These are phyloP conservation scores for Lithodes maja DNA, from an alignment of 2,888 invertebrate species.

Conservation along the genomic window DNA sequence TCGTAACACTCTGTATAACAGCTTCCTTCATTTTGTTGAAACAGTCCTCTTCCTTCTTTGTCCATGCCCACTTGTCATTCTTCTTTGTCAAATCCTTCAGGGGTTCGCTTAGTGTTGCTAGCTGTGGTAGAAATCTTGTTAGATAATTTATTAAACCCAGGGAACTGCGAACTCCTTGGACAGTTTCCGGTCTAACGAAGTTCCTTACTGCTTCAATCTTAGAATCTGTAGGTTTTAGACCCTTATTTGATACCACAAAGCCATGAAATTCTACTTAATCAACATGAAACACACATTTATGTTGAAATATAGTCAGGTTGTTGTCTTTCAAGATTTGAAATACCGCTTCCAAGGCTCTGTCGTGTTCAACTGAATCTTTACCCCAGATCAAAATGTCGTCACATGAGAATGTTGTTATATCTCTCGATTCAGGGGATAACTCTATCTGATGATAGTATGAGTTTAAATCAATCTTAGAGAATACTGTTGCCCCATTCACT, in stretches of 20 bases:
- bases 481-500: conserved; percentile 69
- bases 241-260: conserved; percentile 14
- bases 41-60: not conserved
- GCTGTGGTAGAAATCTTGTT: not conserved
- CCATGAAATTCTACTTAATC: conserved; percentile 34
- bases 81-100: not conserved
- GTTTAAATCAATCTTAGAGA: conserved; percentile 70
- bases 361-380: conserved; percentile 11
- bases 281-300: conserved; percentile 29
- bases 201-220: conserved; percentile 18
- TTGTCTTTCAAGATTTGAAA: conserved; percentile 21
- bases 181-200: conserved; percentile 5
- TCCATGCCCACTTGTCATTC: conserved; percentile 29
- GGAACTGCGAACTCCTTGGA: conserved; percentile 35
- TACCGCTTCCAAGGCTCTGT: conserved; percentile 7
- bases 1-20: not conserved
- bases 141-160: conserved; percentile 15
- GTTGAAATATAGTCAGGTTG: conserved; percentile 31
- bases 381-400: conserved; percentile 49
- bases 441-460: conserved; percentile 69
- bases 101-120: conserved; percentile 5
- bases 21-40: not conserved
- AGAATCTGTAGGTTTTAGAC: conserved; percentile 24
- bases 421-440: conserved; percentile 61
- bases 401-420: conserved; percentile 70